Conservation (phyloP, 1,140 invertebrate genomes). For the Thaumetopoea pityocampa region DNA sequence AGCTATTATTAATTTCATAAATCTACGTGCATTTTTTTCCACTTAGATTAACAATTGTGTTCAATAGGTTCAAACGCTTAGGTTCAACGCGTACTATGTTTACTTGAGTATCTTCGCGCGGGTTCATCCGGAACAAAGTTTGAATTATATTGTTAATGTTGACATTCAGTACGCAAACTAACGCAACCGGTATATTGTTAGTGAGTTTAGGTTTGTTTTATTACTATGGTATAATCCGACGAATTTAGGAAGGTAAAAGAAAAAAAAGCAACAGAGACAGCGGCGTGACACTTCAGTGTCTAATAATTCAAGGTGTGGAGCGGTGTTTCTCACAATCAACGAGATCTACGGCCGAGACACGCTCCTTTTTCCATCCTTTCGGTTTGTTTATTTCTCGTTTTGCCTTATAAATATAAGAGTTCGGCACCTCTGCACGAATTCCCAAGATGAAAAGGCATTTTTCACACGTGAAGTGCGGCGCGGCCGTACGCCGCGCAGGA, state of each 20-base stretch:
- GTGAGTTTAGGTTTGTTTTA: slow-evolving; percentile 39
- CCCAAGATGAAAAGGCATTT: slow-evolving; percentile 68
- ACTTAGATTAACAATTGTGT: slow-evolving; percentile 10
- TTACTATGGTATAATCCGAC: slow-evolving; percentile 40
- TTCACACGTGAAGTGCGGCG: slow-evolving; percentile 42
- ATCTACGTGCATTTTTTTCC: slow-evolving; percentile 14
- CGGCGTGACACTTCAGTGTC: slow-evolving; percentile 63
- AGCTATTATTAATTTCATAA: slow-evolving; percentile 11
- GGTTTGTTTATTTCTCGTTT: slow-evolving; percentile 62
- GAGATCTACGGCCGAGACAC: slow-evolving; percentile 57
- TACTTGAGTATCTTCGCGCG: slow-evolving; percentile 16
- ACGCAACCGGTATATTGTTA: slow-evolving; percentile 15
- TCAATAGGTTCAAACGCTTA: slow-evolving; percentile 14
- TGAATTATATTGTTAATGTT: slow-evolving; percentile 20
- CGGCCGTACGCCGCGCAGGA: slow-evolving; percentile 28
- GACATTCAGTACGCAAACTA: slow-evolving; percentile 19
- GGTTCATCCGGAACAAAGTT: slow-evolving; percentile 16
- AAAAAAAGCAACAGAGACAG: slow-evolving; percentile 56
- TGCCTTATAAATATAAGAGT: slow-evolving; percentile 68
- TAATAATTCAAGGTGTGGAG: slow-evolving; percentile 66
- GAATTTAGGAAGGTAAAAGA: slow-evolving; percentile 23
- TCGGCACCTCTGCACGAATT: slow-evolving; percentile 60
- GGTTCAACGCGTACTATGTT: slow-evolving; percentile 12
- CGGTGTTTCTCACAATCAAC: slow-evolving; percentile 67
- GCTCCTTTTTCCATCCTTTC: slow-evolving; percentile 53